Base-by-base conservation (phyloP, 2,888 invertebrate species). In the Leucoma salicis region DNA sequence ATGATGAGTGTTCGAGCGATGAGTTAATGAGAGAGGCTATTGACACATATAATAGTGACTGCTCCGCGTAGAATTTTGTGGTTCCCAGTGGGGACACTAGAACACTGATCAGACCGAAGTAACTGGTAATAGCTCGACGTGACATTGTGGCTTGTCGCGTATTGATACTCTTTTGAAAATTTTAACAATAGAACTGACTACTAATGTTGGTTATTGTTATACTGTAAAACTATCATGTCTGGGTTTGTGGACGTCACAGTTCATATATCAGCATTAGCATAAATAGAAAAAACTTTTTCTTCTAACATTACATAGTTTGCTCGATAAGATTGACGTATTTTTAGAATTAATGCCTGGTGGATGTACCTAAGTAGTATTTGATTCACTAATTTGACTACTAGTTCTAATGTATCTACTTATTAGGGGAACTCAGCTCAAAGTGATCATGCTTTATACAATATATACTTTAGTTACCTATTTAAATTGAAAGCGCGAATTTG, bases 51-150 rank as follows among this genome's bases (percentile, higher is more conserved):
- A 57, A 61, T 63, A 57, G 49, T 35, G 56, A 51, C 45, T 39
- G 29, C 3, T 14, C 40, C 28, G 24, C 53, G 61, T 51, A 43
- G 31, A 15, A 38, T 50, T 39, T 47, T 44, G 40, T 42, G 47
- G 53, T 55, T 64, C 67, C 62, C 79, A 70, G 74, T 74, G 65
- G 80, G n/a, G 80, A 57, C 31, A 60, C 61, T 59, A 43, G 53
- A 53, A 58, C 36, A 63, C 66, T 66, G 73, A 72, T 74, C 56
- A 57, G 49, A 42, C 47, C 38, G 52, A 49, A 55, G 63, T 54
- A 63, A 64, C 63, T 66, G 49, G 61, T 55, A 61, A 73, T 66
- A 65, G 63, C 46, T 75, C 67, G 57, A 74, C 71, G 78, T 63
- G 64, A 47, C 63, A 58, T 61, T 60, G 57, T 39, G 50, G 66